Percentiles rank a stretch among this genome's conserved stretches.
phyloP scores from a whole-genome alignment of 2,113 vertebrate species.

The Genyomyrus donnyi region DNA sequence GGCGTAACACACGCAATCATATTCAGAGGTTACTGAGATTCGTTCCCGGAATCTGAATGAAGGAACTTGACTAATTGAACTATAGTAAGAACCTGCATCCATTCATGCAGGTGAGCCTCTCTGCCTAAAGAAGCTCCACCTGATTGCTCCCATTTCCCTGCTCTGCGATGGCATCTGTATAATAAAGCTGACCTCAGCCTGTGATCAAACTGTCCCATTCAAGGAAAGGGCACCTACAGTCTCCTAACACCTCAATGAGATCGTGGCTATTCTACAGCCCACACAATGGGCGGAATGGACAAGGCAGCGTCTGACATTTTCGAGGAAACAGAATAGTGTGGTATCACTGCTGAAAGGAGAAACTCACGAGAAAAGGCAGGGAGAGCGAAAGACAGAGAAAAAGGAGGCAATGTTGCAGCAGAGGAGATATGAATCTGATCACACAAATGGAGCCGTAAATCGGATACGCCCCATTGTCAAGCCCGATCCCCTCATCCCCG shows the following conservation, averaged over 20 bases:
- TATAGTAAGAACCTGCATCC: background rate
- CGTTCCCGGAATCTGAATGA: background rate
- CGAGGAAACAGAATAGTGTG: constrained; percentile 46
- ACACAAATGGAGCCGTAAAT: constrained; percentile 65
- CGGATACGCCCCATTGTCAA: constrained; percentile 60
- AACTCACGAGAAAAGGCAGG: constrained; percentile 31
- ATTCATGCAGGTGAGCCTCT: background rate
- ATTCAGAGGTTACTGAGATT: constrained; percentile 31
- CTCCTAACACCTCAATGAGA: background rate
- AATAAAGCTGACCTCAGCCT: background rate
- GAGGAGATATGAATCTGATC: constrained; percentile 76
- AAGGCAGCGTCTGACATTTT: constrained; percentile 56
- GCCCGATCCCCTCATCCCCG: constrained; percentile 49
- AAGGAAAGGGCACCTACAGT: background rate
- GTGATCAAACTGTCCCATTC: constrained; percentile 7
- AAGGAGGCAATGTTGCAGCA: constrained; percentile 45
- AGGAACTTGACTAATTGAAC: background rate
- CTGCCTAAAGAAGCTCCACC: background rate
- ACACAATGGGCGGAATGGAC: constrained; percentile 49
- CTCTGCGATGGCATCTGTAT: background rate
- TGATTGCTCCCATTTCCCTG: background rate
- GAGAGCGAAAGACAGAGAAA: constrained; percentile 29
- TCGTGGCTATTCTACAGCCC: constrained; percentile 29
- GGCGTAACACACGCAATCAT: constrained; percentile 51
- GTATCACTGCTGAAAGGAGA: constrained; percentile 59